Percentiles rank a stretch among this genome's conserved stretches.
Conservation (phyloP, 2,888 invertebrate genomes). For the Tenthredo notha region DNA sequence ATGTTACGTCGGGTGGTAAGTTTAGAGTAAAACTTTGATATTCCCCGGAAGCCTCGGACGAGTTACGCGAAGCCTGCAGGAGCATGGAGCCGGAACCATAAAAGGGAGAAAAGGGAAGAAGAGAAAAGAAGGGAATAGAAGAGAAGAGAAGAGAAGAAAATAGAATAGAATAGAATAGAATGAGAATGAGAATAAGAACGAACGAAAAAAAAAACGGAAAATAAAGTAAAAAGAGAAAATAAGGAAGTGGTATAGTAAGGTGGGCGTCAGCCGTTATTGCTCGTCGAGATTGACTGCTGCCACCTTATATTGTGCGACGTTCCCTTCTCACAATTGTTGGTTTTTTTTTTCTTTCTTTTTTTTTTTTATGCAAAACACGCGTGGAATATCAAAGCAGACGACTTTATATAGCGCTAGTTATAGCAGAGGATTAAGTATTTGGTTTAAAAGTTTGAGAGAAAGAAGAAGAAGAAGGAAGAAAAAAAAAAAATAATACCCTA, state of each 20-base stretch:
- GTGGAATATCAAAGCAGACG: not conserved
- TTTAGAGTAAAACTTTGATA: slow-evolving; percentile 32
- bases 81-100: slow-evolving; percentile 36
- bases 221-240: slow-evolving; percentile 1
- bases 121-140: not conserved
- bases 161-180: not conserved
- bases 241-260: not conserved
- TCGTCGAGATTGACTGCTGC: slow-evolving; percentile 43
- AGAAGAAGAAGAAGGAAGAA: not conserved
- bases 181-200: too few species aligned
- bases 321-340: slow-evolving; percentile 4
- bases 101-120: not conserved
- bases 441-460: not conserved
- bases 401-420: not conserved
- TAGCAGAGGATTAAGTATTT: not conserved
- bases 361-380: not conserved
- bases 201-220: not conserved
- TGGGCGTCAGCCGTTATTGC: slow-evolving; percentile 31
- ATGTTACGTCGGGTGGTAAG: not conserved
- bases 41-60: not conserved
- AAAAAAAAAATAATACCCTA: not conserved
- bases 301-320: slow-evolving; percentile 31
- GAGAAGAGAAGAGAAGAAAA: not conserved
- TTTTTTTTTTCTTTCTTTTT: not conserved
- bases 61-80: slow-evolving; percentile 23